Evolutionary conservation across 2,797 vertebrate genomes (phyloP).

Genomic region (Pogoniulus pusillus): DNA sequence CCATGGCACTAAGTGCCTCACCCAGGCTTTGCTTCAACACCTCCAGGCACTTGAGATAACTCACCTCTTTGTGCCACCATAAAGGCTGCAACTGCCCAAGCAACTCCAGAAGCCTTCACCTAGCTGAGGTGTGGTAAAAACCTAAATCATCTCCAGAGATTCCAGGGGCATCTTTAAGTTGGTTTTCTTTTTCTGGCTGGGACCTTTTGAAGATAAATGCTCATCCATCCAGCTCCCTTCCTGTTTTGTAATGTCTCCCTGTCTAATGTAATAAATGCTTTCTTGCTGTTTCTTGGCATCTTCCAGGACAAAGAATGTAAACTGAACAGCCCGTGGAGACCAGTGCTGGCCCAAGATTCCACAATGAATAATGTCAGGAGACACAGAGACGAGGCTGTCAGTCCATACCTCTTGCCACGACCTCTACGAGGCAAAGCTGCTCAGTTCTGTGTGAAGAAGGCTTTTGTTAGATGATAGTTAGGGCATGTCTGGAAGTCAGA

Average conservation of each 20-base stretch:
- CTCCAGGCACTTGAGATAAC: not conserved
- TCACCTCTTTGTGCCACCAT: not conserved
- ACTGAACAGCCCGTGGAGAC: constrained; percentile 76
- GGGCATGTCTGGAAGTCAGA: not conserved
- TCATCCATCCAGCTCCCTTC: constrained; percentile 74
- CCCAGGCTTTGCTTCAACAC: no score
- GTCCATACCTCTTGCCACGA: constrained; percentile 2
- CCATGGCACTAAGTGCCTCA: no score
- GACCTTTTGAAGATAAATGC: constrained; percentile 76
- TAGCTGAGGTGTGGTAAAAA: not conserved
- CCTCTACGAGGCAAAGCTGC: not conserved
- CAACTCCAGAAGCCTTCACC: not conserved
- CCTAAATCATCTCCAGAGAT: not conserved
- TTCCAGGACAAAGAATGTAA: constrained; percentile 80
- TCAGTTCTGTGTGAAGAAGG: not conserved
- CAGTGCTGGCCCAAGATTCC: constrained; percentile 56
- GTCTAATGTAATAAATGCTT: constrained; percentile 78
- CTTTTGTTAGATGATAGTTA: not conserved
- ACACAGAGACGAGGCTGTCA: constrained; percentile 56
- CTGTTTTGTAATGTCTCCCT: constrained; percentile 79
- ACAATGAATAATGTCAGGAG: constrained; percentile 73
- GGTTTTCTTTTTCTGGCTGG: not conserved
- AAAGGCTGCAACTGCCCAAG: not conserved
- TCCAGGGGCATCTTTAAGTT: constrained; percentile 11
- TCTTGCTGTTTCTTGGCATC: constrained; percentile 78